Evolutionary conservation across 1,140 invertebrate species (phyloP), one percentile per base, ranked within the genome.

Genomic region (Nebria ingens): DNA sequence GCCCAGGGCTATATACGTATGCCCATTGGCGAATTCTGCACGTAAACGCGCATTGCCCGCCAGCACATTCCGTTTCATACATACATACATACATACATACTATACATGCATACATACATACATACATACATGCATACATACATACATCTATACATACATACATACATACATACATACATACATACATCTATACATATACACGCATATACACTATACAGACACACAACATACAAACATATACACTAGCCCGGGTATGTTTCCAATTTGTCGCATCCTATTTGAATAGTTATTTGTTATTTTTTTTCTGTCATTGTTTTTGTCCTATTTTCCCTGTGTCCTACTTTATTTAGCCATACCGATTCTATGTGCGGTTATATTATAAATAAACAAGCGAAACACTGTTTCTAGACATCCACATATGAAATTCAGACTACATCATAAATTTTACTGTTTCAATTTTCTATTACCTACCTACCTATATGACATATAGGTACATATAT

Each of bases 181-280:
- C 25, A 34, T 34, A n/a, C 25, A 34, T 34, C 25, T 34, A 34
- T 34, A n/a, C n/a, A 34, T 34, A n/a, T 34, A 34, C n/a, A n/a
- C n/a, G n/a, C n/a, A n/a, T 34, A 34, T 34, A n/a, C n/a, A 34
- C 25, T n/a, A 34, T 9, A 34, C 25, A 34, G 6, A 34, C 25
- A 34, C n/a, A 34, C 25, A 34, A 34, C 6, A 34, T 34, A 34
- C 25, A 34, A 9, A 34, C 25, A 34, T 34, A 45, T 17, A 45
- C n/a, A n/a, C n/a, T n/a, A n/a, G n/a, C n/a, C 6, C 40, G 40
- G 40, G 6, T 45, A 45, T 45, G 40, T 45, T 45, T 45, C 40
- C 40, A 45, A 3, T 45, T 6, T 45, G 40, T 45, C 40, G 40
- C 40, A 45, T 45, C 40, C 40, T 45, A 17, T 45, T 45, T 45